Conservation (phyloP, 2,113 vertebrate species). For the Microtus montanus region DNA sequence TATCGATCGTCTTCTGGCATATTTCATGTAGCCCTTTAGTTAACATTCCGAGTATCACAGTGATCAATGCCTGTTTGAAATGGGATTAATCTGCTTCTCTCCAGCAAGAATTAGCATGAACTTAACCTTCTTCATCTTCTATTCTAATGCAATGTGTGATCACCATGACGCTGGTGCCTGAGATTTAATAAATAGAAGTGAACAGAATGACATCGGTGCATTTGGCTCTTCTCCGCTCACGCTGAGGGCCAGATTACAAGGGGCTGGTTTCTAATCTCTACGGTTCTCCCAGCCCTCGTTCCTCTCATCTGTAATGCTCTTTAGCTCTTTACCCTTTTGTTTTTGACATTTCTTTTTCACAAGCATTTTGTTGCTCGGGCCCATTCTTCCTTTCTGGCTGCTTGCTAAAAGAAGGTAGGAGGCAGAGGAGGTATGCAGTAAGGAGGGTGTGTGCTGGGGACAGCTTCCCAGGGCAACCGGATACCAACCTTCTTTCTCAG, state of each 20-base stretch:
- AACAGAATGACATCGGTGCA: neutral
- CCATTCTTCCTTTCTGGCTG: neutral
- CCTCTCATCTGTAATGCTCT: neutral
- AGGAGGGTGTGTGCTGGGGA: neutral
- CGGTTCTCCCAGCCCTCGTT: neutral
- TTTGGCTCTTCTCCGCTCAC: neutral
- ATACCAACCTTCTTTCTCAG: neutral
- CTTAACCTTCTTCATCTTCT: conserved; percentile 23
- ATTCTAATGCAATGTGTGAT: neutral
- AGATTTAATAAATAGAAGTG: conserved; percentile 1
- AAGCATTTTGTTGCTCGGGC: neutral
- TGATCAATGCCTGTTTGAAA: conserved; percentile 71
- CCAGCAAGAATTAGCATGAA: conserved; percentile 57
- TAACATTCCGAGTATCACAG: conserved; percentile 64
- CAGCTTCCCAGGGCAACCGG: neutral
- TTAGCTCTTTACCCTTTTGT: neutral
- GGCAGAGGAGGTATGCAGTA: no score
- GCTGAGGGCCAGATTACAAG: neutral
- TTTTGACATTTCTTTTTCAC: neutral
- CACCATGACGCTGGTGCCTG: neutral
- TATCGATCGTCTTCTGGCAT: conserved; percentile 19
- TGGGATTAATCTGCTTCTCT: conserved; percentile 62
- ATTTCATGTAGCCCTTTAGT: conserved; percentile 66
- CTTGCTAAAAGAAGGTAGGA: neutral
- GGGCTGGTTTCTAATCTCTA: neutral